Conservation (phyloP, 1,140 invertebrate species). For the Euglossa dilemma region DNA sequence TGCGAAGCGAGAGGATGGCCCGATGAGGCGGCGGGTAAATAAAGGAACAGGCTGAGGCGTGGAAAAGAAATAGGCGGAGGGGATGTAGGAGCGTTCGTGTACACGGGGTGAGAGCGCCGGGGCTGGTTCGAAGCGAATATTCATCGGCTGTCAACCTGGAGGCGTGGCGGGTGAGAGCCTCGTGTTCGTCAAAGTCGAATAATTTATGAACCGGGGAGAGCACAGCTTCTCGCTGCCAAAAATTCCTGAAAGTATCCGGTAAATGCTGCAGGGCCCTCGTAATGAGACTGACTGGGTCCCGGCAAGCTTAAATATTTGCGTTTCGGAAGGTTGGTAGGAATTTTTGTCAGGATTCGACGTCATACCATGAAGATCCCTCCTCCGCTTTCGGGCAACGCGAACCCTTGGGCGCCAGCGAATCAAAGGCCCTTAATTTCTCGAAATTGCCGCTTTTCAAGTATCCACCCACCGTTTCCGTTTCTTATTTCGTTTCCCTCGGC, state of each 20-base stretch:
- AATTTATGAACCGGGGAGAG: conserved; percentile 29
- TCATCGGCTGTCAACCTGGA: conserved; percentile 7
- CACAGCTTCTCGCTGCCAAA: conserved; percentile 33
- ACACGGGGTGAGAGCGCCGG: background rate
- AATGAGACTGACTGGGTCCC: conserved; percentile 30
- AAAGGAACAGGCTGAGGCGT: too few species aligned
- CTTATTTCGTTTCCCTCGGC: background rate
- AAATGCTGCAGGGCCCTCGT: conserved; percentile 28
- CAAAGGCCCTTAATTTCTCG: conserved; percentile 13
- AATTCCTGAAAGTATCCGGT: conserved; percentile 38
- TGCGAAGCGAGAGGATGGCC: background rate
- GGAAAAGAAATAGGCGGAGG: too few species aligned
- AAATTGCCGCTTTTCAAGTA: background rate
- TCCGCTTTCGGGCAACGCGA: too few species aligned
- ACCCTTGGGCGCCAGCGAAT: background rate
- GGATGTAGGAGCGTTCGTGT: background rate
- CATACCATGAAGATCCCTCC: conserved; percentile 5
- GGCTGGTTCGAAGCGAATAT: conserved; percentile 23
- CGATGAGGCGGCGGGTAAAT: too few species aligned
- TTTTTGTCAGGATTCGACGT: conserved; percentile 28
- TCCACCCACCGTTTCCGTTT: background rate
- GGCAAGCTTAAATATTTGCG: conserved; percentile 40
- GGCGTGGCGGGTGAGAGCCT: background rate
- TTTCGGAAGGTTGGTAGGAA: conserved; percentile 10
- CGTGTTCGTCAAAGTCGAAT: conserved; percentile 24